Percentiles rank a stretch among this genome's conserved stretches.
phyloP scores from a whole-genome alignment of 1,140 invertebrate genomes.

The Pseudobourletiella spinata region DNA sequence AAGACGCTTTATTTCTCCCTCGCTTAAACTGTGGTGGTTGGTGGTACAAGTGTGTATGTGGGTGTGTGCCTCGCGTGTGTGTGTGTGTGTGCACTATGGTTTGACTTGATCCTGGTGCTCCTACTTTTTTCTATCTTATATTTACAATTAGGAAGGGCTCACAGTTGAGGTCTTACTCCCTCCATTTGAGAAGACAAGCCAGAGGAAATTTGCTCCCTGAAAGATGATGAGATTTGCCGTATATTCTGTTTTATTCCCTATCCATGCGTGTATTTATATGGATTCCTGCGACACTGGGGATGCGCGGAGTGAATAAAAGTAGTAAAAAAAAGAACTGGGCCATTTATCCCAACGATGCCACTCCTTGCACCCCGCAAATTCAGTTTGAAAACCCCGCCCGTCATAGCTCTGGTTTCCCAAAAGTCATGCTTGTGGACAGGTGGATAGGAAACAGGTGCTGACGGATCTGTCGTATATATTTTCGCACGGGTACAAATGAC shows the following conservation, averaged over 20 bases:
- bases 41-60: too few species aligned
- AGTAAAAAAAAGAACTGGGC: too few species aligned
- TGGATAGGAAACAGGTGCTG: background rate
- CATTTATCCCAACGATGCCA: too few species aligned
- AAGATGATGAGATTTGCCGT: constrained; percentile 2
- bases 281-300: background rate
- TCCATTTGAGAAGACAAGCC: background rate
- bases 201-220: background rate
- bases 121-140: background rate
- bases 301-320: too few species aligned
- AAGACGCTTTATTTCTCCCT: too few species aligned
- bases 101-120: too few species aligned
- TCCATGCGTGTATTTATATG: background rate
- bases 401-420: too few species aligned
- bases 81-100: too few species aligned
- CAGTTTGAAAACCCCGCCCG: too few species aligned
- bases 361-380: too few species aligned
- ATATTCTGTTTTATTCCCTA: background rate
- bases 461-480: constrained; percentile 7
- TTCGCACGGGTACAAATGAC: constrained; percentile 1
- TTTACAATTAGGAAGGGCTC: constrained; percentile 5
- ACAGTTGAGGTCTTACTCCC: background rate
- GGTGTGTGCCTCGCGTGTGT: too few species aligned
- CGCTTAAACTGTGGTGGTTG: too few species aligned
- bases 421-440: background rate